Conservation (phyloP, 2,888 invertebrate genomes). For the Xestia rhomboidea region DNA sequence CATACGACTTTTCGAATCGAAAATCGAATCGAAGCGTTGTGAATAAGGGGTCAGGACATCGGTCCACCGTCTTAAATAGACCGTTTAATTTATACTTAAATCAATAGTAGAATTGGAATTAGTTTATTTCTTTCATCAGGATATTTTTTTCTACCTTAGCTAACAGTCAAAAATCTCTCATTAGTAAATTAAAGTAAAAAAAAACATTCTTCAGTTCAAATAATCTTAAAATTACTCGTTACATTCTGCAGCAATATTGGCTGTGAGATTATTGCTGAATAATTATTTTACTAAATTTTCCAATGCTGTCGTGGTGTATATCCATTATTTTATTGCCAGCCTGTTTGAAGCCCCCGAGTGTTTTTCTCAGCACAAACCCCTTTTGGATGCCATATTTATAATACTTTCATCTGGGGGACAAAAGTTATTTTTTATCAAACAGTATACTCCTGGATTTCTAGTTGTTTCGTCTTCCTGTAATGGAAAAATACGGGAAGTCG, state of each 20-base stretch:
- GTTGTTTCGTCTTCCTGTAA: neutral
- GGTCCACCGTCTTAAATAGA: too few species aligned
- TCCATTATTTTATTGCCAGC: neutral
- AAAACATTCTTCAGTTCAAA: neutral
- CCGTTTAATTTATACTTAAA: too few species aligned
- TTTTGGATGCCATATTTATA: neutral
- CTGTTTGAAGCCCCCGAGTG: neutral
- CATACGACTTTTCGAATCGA: too few species aligned
- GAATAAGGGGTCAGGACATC: too few species aligned
- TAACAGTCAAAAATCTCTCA: too few species aligned
- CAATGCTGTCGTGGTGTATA: neutral
- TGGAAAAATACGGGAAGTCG: neutral
- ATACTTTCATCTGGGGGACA: neutral
- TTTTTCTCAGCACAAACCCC: neutral
- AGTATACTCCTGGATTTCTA: neutral
- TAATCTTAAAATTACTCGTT: neutral
- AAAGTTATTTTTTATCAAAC: neutral
- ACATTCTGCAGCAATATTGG: neutral
- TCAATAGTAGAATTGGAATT: too few species aligned
- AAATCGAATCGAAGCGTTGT: too few species aligned
- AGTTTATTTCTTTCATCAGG: too few species aligned
- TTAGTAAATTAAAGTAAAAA: neutral
- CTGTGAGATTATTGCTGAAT: slow-evolving; percentile 1
- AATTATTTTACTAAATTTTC: neutral
- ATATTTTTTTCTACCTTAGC: too few species aligned